These are phyloP conservation scores for Drosophila aff. DNA, from an alignment of 1,140 invertebrate species.

Conservation along the genomic window DNA sequence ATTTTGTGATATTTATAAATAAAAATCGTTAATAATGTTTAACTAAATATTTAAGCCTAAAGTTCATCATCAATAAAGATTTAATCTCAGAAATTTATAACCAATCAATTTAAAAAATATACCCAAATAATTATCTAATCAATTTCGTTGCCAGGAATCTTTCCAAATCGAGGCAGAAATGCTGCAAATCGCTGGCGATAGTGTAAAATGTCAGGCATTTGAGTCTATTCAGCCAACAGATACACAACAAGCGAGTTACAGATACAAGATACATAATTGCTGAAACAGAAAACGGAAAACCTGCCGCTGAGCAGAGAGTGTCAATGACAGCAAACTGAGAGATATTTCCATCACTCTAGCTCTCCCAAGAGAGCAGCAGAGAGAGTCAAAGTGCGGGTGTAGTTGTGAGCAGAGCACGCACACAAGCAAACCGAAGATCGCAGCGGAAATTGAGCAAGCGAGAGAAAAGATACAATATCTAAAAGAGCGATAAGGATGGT, in stretches of 20 bases:
- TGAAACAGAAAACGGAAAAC: constrained; percentile 56
- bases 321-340: constrained; percentile 62
- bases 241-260: constrained; percentile 72
- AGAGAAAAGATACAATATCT: constrained; percentile 27
- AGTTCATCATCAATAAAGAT: neutral
- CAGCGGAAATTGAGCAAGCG: constrained; percentile 53
- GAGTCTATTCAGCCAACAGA: constrained; percentile 54
- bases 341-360: neutral
- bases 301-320: constrained; percentile 63
- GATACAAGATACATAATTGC: constrained; percentile 82
- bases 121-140: neutral
- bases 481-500: neutral
- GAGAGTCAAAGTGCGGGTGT: constrained; percentile 18
- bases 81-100: neutral
- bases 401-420: constrained; percentile 63
- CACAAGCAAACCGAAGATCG: constrained; percentile 43
- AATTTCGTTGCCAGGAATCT: neutral
- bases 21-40: rapidly evolving
- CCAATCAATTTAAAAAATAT: neutral
- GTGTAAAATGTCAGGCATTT: constrained; percentile 76
- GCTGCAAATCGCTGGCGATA: constrained; percentile 56
- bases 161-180: constrained; percentile 19
- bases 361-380: constrained; percentile 8
- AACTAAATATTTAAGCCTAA: neutral
- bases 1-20: neutral